Conservation (phyloP, 37 sponge, comb jelly and placozoan genomes). For the Theonella swinhoei region DNA sequence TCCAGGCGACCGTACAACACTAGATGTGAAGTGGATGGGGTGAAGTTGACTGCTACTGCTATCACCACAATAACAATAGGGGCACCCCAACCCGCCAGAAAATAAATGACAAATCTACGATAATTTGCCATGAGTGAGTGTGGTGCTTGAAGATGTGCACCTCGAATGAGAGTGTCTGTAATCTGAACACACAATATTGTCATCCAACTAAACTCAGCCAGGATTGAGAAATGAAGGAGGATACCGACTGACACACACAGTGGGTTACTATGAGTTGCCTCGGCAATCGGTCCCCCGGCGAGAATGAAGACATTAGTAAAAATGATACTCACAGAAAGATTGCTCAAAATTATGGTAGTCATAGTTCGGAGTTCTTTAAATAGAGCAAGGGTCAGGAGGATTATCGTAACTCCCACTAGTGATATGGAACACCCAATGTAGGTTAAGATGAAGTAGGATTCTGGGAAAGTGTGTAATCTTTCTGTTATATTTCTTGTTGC, state of each 20-base stretch:
- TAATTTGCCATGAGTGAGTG: neutral
- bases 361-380: conserved; percentile 60
- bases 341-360: conserved; percentile 46
- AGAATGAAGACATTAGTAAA: conserved; percentile 38
- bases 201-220: conserved; percentile 63
- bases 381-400: conserved; percentile 54
- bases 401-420: conserved; percentile 20
- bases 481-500: neutral
- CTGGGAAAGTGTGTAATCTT: conserved; percentile 10
- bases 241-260: conserved; percentile 36
- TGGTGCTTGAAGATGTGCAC: neutral
- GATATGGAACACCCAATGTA: conserved; percentile 64
- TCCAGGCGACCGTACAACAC: conserved; percentile 43
- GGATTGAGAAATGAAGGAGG: conserved; percentile 45
- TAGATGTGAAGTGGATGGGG: neutral
- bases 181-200: conserved; percentile 30
- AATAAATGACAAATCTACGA: conserved; percentile 2
- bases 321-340: conserved; percentile 33
- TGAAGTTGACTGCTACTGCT: conserved; percentile 41
- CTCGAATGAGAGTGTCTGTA: neutral
- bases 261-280: neutral
- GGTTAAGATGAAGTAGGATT: conserved; percentile 20
- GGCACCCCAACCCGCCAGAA: conserved; percentile 43
- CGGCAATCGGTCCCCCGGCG: neutral
- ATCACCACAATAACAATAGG: conserved; percentile 25